phyloP scores from a whole-genome alignment of 2,888 invertebrate genomes.

The Rhynchonema sp. region DNA sequence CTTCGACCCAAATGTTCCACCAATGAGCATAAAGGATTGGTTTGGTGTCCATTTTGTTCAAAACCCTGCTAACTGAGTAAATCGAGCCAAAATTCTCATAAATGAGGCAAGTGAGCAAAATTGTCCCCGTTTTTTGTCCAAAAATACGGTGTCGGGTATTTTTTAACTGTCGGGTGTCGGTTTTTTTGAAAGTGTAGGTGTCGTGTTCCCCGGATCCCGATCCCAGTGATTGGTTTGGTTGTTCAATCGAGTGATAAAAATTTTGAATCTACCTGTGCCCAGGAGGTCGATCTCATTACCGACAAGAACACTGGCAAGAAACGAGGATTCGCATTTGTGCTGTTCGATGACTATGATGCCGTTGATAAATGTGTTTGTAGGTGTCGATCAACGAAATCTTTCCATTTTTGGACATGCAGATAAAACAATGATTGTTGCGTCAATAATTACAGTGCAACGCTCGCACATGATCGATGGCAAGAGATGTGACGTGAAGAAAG shows the following conservation, averaged over 20 bases:
- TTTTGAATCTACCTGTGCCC: too few relatives aligned
- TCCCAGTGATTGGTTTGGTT: too few relatives aligned
- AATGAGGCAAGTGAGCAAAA: too few relatives aligned
- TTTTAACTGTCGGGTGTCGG: background rate
- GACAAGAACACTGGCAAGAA: conserved; percentile 25
- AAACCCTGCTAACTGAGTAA: too few relatives aligned
- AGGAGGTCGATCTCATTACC: conserved; percentile 21
- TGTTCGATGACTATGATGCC: conserved; percentile 28
- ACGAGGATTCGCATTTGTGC: conserved; percentile 28
- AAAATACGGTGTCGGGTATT: too few relatives aligned
- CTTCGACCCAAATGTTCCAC: background rate
- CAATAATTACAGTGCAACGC: conserved; percentile 8
- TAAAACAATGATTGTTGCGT: background rate
- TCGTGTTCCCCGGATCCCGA: too few relatives aligned
- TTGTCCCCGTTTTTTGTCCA: too few relatives aligned
- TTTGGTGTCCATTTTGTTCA: too few relatives aligned
- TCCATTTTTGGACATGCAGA: background rate
- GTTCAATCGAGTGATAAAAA: too few relatives aligned
- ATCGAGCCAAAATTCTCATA: too few relatives aligned
- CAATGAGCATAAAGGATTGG: too few relatives aligned
- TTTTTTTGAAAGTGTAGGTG: background rate
- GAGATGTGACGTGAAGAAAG: conserved; percentile 27
- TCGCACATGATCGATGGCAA: conserved; percentile 21
- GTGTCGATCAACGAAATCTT: too few relatives aligned
- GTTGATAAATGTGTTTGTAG: conserved; percentile 24